phyloP scores from a whole-genome alignment of 2,797 vertebrate species.

The Tangara arthus region DNA sequence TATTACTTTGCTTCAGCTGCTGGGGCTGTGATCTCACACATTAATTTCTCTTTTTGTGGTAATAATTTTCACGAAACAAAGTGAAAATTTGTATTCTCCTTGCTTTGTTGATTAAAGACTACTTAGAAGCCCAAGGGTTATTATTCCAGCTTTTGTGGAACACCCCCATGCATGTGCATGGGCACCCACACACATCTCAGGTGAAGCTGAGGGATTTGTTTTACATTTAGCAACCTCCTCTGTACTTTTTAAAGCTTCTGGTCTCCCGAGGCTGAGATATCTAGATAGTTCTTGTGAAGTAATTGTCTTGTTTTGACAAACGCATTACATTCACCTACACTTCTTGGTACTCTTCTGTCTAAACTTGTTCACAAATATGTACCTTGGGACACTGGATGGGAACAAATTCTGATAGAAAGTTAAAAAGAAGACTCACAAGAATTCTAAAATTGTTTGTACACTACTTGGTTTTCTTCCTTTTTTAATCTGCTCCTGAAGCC shows the following conservation, averaged over 20 bases:
- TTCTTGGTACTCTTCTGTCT: not conserved
- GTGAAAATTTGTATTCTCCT: not conserved
- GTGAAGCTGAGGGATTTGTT: not conserved
- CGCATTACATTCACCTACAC: not conserved
- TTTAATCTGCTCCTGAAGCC: not conserved
- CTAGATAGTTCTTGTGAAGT: not conserved
- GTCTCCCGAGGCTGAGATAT: not conserved
- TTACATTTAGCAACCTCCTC: not conserved
- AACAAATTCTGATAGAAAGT: not conserved
- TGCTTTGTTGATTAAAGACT: not conserved
- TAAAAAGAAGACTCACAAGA: not conserved
- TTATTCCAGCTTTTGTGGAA: not conserved
- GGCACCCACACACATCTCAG: not conserved
- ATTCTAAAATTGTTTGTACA: not conserved
- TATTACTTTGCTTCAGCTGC: not conserved
- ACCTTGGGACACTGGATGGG: not conserved
- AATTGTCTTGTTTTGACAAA: not conserved
- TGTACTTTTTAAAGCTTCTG: not conserved
- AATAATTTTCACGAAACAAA: not conserved
- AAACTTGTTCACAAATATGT: not conserved
- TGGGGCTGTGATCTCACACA: not conserved
- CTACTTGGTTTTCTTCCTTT: not conserved
- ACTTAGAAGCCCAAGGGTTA: not conserved
- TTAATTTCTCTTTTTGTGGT: not conserved
- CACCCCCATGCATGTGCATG: fast-evolving